These are phyloP conservation scores for Amazona guildingii DNA, from an alignment of 2,113 vertebrate species.

Conservation along the genomic window DNA sequence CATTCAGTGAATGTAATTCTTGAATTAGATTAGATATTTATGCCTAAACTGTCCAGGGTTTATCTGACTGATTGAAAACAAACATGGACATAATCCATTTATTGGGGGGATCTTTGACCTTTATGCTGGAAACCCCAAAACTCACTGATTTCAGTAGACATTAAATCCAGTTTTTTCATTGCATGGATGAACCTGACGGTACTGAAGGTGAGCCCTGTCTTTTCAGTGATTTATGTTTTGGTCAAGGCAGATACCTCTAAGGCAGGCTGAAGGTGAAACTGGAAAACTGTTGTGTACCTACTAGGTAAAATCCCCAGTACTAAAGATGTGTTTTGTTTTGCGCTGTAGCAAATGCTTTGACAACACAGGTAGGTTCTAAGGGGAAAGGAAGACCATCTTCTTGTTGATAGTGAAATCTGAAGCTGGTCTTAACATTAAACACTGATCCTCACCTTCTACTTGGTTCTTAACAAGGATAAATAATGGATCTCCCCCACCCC, in stretches of 20 bases:
- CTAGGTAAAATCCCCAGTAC: not conserved
- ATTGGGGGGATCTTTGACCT: not conserved
- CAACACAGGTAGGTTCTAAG: not conserved
- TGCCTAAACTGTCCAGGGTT: not conserved
- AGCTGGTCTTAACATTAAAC: not conserved
- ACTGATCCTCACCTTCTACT: not conserved
- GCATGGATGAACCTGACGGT: not conserved
- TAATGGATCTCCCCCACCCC: not conserved
- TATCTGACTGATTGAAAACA: not conserved
- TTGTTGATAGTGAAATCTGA: not conserved
- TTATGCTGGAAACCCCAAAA: not conserved
- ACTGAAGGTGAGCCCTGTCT: not conserved
- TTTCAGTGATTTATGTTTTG: not conserved
- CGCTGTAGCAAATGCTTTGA: not conserved
- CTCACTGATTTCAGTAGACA: not conserved
- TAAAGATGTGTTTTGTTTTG: not conserved
- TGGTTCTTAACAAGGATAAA: not conserved
- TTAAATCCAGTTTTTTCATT: not conserved
- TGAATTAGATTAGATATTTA: not conserved
- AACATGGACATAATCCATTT: not conserved
- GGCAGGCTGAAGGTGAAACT: not conserved
- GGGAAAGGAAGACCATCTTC: not conserved
- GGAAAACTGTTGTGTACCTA: not conserved
- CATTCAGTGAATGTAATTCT: not conserved
- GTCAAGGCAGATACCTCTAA: not conserved